Evolutionary conservation across 2,888 invertebrate genomes (phyloP).

Genomic region (Lycia hirtaria): DNA sequence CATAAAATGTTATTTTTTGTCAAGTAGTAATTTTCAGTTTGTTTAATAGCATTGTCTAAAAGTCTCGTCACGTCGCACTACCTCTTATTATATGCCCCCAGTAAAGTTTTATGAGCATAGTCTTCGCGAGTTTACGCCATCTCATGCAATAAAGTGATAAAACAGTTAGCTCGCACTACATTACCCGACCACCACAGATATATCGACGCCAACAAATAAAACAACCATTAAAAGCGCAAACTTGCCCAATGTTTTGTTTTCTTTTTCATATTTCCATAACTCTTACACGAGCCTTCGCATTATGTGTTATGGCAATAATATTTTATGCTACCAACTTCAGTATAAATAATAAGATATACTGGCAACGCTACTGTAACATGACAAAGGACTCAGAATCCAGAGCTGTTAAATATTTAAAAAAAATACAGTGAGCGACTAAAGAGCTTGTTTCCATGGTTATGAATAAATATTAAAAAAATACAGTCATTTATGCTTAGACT

Average conservation of each 20-base stretch:
- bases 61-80: slow-evolving; percentile 28
- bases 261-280: slow-evolving; percentile 65
- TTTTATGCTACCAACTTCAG: slow-evolving; percentile 42
- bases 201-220: slow-evolving; percentile 81
- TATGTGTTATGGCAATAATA: slow-evolving; percentile 53
- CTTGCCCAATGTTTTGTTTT: slow-evolving; percentile 76
- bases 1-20: no score
- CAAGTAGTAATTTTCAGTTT: no score
- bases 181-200: slow-evolving; percentile 72
- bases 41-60: slow-evolving; percentile 1
- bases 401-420: no score
- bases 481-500: no score
- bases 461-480: no score
- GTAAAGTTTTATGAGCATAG: slow-evolving; percentile 74
- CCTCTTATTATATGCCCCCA: slow-evolving; percentile 50
- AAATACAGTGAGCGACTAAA: no score
- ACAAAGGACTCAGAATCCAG: no score
- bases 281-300: slow-evolving; percentile 51
- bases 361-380: not conserved
- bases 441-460: no score
- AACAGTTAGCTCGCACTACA: slow-evolving; percentile 79
- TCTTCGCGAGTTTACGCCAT: slow-evolving; percentile 76
- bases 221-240: slow-evolving; percentile 75
- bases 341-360: slow-evolving; percentile 5
- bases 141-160: slow-evolving; percentile 84